Evolutionary conservation across 2,797 vertebrate species (phyloP).

Genomic region (Taeniopygia guttata): DNA sequence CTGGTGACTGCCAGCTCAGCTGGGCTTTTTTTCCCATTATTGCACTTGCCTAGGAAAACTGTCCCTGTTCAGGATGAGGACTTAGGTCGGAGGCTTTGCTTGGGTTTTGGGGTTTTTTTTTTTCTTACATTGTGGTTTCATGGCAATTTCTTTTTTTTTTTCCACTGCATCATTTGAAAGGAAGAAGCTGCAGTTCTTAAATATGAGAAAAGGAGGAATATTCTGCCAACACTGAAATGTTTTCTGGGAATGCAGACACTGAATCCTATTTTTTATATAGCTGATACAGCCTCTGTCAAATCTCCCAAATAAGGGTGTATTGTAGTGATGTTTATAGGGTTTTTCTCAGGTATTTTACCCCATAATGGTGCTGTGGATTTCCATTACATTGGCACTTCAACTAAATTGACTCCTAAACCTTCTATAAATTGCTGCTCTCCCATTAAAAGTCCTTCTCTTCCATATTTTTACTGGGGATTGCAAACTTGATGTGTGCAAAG

Average conservation of each 20-base stretch:
- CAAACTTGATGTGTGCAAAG: neutral
- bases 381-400: neutral
- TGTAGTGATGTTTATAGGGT: neutral
- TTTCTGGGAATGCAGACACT: neutral
- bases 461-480: neutral
- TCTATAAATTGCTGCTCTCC: neutral
- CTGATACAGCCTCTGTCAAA: neutral
- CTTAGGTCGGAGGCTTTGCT: neutral
- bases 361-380: neutral
- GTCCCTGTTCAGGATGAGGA: neutral
- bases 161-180: neutral
- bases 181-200: neutral
- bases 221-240: neutral
- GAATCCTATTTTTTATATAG: neutral
- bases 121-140: neutral
- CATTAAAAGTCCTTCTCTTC: neutral
- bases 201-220: neutral
- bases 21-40: fast-evolving
- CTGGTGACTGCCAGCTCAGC: neutral
- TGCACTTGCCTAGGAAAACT: neutral
- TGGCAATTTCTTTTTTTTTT: neutral
- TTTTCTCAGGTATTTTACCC: neutral
- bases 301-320: neutral
- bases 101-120: neutral
- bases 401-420: neutral